Base-by-base conservation (phyloP, 1,140 invertebrate species). In the Colletes gigas region DNA sequence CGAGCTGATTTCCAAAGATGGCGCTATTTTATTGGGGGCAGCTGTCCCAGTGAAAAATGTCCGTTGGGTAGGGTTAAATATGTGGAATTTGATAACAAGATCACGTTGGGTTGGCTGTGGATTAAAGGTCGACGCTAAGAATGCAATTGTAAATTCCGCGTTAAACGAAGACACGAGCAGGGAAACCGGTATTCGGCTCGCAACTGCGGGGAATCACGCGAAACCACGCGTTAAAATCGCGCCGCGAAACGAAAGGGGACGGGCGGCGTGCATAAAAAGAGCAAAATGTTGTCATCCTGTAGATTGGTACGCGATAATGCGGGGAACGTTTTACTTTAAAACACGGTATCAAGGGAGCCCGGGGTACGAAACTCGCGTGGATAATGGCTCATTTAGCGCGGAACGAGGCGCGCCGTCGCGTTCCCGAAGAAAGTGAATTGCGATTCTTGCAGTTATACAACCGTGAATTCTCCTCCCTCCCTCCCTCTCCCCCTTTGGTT, bases 401-500 rank as follows among this genome's bases (percentile, higher is more conserved):
- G 44, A 60, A 39, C 47, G 59, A n/a, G 39, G 57, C 15, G n/a
- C 19, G 59, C 69, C 70, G 63, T 65, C 55, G 69, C 77, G 52
- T 70, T 78, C 19, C 30, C 55, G 70, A 83, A 78, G 84, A 86
- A 81, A 83, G 82, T 79, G 78, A 83, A 81, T 83, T 62, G 78
- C 57, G 71, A 83, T 83, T 74, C 50, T 62, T 62, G 55, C 67
- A n/a, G 39, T 74, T 83, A 73, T 55, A 69, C 79, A 81, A 77
- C 73, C 19, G 54, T 67, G 73, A 55, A 65, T 55, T 30, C 50
- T 10, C 30, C 30, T 30, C 30, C 30, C 30, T 30, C 30, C 30
- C 30, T n/a, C n/a, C n/a, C n/a, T n/a, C 30, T 1, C 30, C 30
- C 30, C 2, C 30, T 47, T 4, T 8, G 8, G 60, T 65, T 44